These are phyloP conservation scores for Anhinga rufa DNA, from an alignment of 2,113 vertebrate genomes.

Conservation along the genomic window DNA sequence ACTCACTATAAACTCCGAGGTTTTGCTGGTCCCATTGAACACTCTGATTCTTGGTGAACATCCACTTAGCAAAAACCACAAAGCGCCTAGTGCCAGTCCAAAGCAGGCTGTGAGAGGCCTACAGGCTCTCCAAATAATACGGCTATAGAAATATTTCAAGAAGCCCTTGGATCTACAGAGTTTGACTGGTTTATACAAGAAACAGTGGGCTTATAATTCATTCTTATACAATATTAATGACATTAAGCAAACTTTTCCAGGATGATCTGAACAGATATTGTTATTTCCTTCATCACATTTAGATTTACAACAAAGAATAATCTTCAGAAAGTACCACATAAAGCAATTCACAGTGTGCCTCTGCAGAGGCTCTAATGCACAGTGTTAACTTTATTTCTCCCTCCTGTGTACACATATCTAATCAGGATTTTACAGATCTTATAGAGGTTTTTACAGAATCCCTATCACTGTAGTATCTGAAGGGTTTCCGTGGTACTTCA, in stretches of 20 bases:
- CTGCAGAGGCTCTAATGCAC: neutral
- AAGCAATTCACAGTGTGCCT: neutral
- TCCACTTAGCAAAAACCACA: neutral
- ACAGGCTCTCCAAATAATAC: neutral
- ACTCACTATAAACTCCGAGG: neutral
- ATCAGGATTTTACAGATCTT: neutral
- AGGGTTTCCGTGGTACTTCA: neutral
- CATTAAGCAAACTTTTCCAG: neutral
- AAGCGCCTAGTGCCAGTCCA: fast-evolving
- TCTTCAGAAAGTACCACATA: neutral
- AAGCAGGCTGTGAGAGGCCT: neutral
- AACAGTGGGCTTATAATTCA: neutral
- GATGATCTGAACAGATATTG: neutral
- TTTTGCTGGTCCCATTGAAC: neutral
- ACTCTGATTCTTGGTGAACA: fast-evolving
- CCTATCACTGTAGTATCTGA: neutral
- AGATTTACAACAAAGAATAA: neutral
- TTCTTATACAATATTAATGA: neutral
- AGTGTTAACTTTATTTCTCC: neutral
- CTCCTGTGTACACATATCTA: neutral
- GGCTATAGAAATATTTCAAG: neutral
- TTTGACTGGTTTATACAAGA: neutral
- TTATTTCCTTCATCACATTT: neutral
- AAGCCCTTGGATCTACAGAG: neutral
- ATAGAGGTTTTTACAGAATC: neutral